A percentile compares a stretch with the other conserved stretches of the same genome.
These are phyloP conservation scores for Eira barbara DNA, from an alignment of 2,113 vertebrate species.

Conservation along the genomic window DNA sequence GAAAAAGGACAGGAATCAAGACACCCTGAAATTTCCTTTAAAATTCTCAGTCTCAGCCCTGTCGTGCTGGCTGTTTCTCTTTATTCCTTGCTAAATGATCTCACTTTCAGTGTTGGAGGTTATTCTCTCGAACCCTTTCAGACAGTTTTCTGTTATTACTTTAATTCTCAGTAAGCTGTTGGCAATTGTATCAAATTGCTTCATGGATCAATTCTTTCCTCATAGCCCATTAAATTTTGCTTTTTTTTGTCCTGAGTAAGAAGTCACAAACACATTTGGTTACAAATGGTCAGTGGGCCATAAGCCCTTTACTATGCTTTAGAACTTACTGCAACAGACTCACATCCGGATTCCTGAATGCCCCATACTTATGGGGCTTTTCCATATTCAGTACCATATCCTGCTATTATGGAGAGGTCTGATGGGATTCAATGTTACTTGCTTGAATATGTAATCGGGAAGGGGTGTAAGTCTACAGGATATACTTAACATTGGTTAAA, in stretches of 20 bases:
- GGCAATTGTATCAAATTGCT: slow-evolving; percentile 76
- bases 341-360: slow-evolving; percentile 32
- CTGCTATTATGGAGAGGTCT: neutral
- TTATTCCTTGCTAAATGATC: slow-evolving; percentile 65
- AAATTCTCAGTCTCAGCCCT: slow-evolving; percentile 12
- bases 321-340: slow-evolving; percentile 17
- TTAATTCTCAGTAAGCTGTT: slow-evolving; percentile 77
- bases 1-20: neutral
- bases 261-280: slow-evolving; percentile 73
- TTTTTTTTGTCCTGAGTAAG: slow-evolving; percentile 62
- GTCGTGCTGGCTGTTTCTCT: neutral
- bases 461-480: neutral
- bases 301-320: slow-evolving; percentile 52
- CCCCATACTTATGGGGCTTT: neutral
- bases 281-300: slow-evolving; percentile 65
- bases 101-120: slow-evolving; percentile 63
- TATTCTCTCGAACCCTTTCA: slow-evolving; percentile 67
- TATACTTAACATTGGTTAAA: neutral
- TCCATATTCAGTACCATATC: slow-evolving; percentile 15
- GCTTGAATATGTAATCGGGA: neutral
- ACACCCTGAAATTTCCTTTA: slow-evolving; percentile 39
- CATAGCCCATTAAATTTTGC: slow-evolving; percentile 71
- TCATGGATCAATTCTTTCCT: slow-evolving; percentile 76
- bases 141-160: slow-evolving; percentile 76
- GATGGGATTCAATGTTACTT: neutral